These are phyloP conservation scores for Reticulitermes lucifugus DNA, from an alignment of 2,888 invertebrate species.

Conservation along the genomic window DNA sequence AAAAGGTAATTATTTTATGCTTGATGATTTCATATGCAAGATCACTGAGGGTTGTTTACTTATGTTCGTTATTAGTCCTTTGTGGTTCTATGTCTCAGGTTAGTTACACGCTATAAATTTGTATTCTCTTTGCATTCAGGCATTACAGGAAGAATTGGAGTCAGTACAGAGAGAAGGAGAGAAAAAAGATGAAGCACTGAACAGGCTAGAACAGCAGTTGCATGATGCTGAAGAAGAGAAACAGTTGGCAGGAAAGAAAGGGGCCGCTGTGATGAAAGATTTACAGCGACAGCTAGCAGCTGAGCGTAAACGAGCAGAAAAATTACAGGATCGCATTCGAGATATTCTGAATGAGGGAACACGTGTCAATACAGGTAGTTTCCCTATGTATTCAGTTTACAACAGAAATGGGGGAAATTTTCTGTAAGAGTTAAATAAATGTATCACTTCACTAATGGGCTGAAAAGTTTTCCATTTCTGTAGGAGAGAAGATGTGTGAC, in stretches of 20 bases:
- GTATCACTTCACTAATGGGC: too few species aligned
- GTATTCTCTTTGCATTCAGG: background rate
- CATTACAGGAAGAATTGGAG: background rate
- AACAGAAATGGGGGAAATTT: too few species aligned
- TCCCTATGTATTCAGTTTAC: too few species aligned
- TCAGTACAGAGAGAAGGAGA: background rate
- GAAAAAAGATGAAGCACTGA: constrained; percentile 19
- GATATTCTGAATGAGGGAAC: constrained; percentile 31
- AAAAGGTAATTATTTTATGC: constrained; percentile 1
- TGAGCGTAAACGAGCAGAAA: constrained; percentile 26
- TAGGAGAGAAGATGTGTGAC: too few species aligned
- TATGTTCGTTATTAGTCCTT: too few species aligned
- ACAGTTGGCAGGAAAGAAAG: constrained; percentile 22
- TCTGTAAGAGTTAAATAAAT: too few species aligned
- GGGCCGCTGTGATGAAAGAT: constrained; percentile 22
- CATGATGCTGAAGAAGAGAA: constrained; percentile 37
- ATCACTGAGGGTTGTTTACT: too few species aligned
- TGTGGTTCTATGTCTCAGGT: too few species aligned
- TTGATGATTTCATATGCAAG: too few species aligned
- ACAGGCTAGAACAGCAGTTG: constrained; percentile 3
- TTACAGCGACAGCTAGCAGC: constrained; percentile 17
- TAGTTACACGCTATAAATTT: too few species aligned
- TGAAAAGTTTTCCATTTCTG: too few species aligned
- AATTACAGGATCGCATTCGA: constrained; percentile 29
- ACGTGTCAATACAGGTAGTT: constrained; percentile 19